Base-by-base conservation (phyloP, 2,113 vertebrate species). In the Strigops habroptila region DNA sequence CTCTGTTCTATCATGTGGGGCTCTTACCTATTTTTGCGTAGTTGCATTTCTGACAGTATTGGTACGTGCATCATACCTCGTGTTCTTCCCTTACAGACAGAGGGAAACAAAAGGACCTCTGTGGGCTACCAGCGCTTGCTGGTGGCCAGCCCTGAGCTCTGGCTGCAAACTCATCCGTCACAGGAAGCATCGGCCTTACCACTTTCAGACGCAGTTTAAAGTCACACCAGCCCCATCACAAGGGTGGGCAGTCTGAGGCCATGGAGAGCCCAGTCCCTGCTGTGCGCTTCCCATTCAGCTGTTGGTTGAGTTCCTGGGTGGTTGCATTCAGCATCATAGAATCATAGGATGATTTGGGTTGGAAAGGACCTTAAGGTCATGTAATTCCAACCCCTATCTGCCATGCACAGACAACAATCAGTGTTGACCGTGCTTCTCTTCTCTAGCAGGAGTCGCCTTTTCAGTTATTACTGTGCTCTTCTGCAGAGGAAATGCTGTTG, bases 11-110 rank as follows among this genome's bases (percentile, higher is more conserved):
- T 79, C 62, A 59, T 1, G 0, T 7, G 51, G 22, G 28, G 46
- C 49, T 86, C 69, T 70, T 31, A 27, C 31, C 59, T 75, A 31
- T 23, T 35, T 13, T 14, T 12, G 41, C 30, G 37, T 33, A 1
- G 0, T 18, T 51, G 82, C 0, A 0, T 74, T 75, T 53, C 69
- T 71, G 46, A 11, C 10, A 1, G 2, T 7, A 17, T 3, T 10
- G 13, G 33, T 43, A 30, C 2, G 1, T 27, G 55, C 33, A 19
- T 60, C 65, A 31, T 55, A 55, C 67, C 77, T 78, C 6, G 0
- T 8, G 4, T 33, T 57, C 55, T 63, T 76, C 48, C 18, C 25
- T 53, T 63, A 31, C 4, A 55, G 52, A 24, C 5, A 68, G 43
- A 64, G 52, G 49, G 48, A 71, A 85, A 18, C 48, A 41, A 64